Evolutionary conservation across 1,140 invertebrate species (phyloP), one percentile per base, ranked within the genome.

Genomic region (Drosophila santomea): DNA sequence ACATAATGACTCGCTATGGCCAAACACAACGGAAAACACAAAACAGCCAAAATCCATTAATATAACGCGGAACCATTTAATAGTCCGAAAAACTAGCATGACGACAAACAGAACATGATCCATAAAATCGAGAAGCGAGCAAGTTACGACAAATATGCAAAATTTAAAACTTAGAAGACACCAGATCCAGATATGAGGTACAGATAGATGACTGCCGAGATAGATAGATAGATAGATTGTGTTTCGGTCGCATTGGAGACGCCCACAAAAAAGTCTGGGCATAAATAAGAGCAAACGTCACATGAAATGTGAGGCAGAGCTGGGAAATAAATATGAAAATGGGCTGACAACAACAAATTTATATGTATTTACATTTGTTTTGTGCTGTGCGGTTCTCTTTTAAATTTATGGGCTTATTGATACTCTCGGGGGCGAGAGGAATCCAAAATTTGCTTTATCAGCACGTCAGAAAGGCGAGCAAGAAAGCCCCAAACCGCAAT

Each of bases 351-450:
- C 73, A 76, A 76, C 74, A 76, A 68, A 77, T 77, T 77, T 69
- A 38, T 68, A 58, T 54, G 48, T 74, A 74, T 62, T 56, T 75
- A 66, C 54, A 74, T 74, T 56, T 63, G 48, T 74, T 63, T 74
- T 48, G 57, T 74, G 73, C 51, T 48, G 57, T 74, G 73, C 51
- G 38, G 41, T 66, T 50, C 32, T 61, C 36, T 35, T 41, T 48
- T 67, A 59, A 76, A 76, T 76, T 76, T 76, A 76, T 76, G 73
- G 73, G 72, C 67, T 76, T 76, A 76, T 76, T 76, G 73, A 76
- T 76, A 76, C 73, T 52, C 63, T 28, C 69, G 39, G 36, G 45
- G n/a, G 38, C 14, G 20, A n/a, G 20, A 12, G 39, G 54, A 38
- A 36, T 48, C 41, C 39, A 51, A 74, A 74, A 74, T 67, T 76